Percentiles rank a stretch among this genome's conserved stretches.
phyloP scores from a whole-genome alignment of 2,113 vertebrate genomes.

The Mesocricetus auratus region DNA sequence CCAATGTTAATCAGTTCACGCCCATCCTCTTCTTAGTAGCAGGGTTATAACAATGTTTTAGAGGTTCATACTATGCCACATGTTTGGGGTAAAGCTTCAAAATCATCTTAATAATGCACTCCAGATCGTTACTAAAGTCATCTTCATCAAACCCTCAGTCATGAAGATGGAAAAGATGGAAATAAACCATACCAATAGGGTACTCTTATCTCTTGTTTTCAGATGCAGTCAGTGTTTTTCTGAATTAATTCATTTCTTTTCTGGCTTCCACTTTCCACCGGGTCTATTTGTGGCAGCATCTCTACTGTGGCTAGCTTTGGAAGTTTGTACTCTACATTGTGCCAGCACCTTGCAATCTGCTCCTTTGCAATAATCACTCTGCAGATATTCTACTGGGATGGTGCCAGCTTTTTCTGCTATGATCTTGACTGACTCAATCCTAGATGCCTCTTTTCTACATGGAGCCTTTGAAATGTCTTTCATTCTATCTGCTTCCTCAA shows the following conservation, averaged over 20 bases:
- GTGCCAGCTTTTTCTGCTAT: not conserved
- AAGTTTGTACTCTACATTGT: not conserved
- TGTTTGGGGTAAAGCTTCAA: not conserved
- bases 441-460: not conserved
- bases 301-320: not conserved
- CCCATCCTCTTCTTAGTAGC: not conserved
- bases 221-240: not conserved
- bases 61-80: not conserved
- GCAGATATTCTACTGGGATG: not conserved
- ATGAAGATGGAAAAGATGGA: not conserved
- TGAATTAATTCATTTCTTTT: not conserved
- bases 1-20: constrained; percentile 51
- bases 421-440: not conserved
- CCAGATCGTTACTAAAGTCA: not conserved
- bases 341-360: not conserved
- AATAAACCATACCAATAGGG: not conserved
- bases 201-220: not conserved
- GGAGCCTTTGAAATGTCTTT: not conserved
- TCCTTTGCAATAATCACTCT: not conserved
- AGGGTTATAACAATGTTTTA: constrained; percentile 25
- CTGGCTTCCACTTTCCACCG: not conserved
- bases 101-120: not conserved
- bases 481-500: not conserved
- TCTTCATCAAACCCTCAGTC: not conserved
- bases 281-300: not conserved